Conservation (phyloP, 1,140 invertebrate genomes). For the Nylanderia fulva region DNA sequence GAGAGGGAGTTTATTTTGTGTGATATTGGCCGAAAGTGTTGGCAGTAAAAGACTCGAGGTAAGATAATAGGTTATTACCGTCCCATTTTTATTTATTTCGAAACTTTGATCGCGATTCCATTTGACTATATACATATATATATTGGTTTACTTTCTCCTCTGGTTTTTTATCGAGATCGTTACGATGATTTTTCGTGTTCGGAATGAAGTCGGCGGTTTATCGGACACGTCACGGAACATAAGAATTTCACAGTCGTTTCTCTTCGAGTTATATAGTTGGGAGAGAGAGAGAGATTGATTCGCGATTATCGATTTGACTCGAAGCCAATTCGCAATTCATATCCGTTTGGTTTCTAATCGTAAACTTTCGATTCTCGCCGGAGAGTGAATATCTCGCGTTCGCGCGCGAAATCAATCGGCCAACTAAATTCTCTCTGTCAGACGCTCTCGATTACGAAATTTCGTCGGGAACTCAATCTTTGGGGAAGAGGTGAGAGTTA, state of each 20-base stretch:
- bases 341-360: conserved; percentile 30
- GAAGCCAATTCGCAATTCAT: conserved; percentile 38
- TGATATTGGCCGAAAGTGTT: too few relatives aligned
- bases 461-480: conserved; percentile 32
- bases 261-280: not conserved
- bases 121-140: too few relatives aligned
- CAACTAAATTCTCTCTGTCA: not conserved
- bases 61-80: too few relatives aligned
- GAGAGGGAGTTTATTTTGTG: too few relatives aligned
- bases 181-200: not conserved
- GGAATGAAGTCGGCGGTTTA: not conserved
- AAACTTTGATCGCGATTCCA: too few relatives aligned
- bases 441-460: conserved; percentile 48
- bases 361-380: conserved; percentile 24
- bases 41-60: too few relatives aligned
- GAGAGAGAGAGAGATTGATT: conserved; percentile 33
- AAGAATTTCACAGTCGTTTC: not conserved
- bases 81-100: too few relatives aligned
- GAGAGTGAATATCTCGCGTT: not conserved
- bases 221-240: not conserved
- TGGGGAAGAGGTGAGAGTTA: too few relatives aligned
- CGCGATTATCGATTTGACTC: conserved; percentile 30
- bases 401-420: conserved; percentile 23
- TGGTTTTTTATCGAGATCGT: too few relatives aligned
- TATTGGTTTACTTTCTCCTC: too few relatives aligned